phyloP scores from a whole-genome alignment of 2,113 vertebrate species.

The Terrapene triunguis region DNA sequence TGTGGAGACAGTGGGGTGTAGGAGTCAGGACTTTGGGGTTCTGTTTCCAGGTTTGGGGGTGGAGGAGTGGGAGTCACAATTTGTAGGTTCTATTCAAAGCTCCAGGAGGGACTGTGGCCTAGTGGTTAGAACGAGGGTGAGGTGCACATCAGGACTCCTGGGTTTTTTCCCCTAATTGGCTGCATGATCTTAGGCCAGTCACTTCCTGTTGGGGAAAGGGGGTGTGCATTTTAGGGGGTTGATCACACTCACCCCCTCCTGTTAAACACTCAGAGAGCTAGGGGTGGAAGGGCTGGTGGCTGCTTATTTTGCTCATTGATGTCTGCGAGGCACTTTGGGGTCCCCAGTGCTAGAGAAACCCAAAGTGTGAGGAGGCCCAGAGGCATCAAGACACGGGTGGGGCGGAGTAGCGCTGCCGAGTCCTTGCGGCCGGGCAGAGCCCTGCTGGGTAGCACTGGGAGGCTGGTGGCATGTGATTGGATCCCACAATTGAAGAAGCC shows the following conservation, averaged over 20 bases:
- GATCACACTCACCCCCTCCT: neutral
- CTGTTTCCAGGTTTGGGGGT: neutral
- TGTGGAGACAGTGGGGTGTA: too few relatives aligned
- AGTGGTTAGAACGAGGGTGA: too few relatives aligned
- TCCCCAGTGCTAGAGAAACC: too few relatives aligned
- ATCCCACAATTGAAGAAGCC: too few relatives aligned
- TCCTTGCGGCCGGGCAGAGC: neutral
- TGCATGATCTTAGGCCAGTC: too few relatives aligned
- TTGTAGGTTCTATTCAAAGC: neutral
- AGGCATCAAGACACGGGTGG: rapidly evolving
- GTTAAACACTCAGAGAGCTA: neutral
- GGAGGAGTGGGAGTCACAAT: neutral
- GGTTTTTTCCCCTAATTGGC: neutral
- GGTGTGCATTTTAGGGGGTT: neutral
- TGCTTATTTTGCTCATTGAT: too few relatives aligned
- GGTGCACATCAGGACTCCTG: neutral
- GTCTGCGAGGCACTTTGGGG: too few relatives aligned
- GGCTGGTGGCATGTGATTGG: neutral
- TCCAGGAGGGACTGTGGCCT: too few relatives aligned
- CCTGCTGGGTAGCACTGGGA: neutral
- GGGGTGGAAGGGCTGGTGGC: neutral
- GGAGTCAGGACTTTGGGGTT: neutral
- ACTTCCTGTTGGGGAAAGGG: neutral
- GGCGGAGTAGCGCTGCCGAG: rapidly evolving
- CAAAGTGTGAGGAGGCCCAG: too few relatives aligned